Evolutionary conservation across 2,113 vertebrate genomes (phyloP).

Genomic region (Thamnaconus septentrionalis): DNA sequence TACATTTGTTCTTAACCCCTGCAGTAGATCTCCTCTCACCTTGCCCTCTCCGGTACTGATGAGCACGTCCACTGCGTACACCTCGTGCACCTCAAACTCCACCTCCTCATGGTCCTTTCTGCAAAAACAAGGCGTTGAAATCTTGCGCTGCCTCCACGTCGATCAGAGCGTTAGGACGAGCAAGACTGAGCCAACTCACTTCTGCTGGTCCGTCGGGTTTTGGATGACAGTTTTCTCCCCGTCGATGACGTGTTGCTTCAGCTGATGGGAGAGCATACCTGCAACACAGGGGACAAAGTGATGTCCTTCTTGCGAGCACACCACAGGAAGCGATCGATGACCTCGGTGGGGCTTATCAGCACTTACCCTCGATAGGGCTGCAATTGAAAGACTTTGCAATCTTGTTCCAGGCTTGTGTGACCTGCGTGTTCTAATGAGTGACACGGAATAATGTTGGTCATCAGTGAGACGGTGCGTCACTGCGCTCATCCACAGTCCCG

Average conservation of each 20-base stretch:
- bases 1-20: not conserved
- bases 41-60: conserved; percentile 97
- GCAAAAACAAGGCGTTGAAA: conserved; percentile 2
- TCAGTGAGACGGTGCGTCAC: too few relatives aligned
- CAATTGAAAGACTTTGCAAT: conserved; percentile 98
- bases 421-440: conserved; percentile 86
- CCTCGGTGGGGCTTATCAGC: not conserved
- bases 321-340: too few relatives aligned
- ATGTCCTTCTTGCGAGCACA: too few relatives aligned
- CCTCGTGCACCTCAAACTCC: conserved; percentile 97
- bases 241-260: conserved; percentile 96
- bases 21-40: conserved; percentile 68
- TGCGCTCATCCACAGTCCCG: not conserved
- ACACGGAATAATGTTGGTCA: too few relatives aligned
- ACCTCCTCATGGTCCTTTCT: conserved; percentile 99
- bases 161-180: not conserved
- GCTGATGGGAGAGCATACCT: conserved; percentile 97
- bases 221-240: conserved; percentile 98
- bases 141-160: not conserved
- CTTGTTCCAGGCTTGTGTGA: conserved; percentile 98
- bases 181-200: conserved; percentile 68
- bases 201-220: conserved; percentile 96
- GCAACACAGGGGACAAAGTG: not conserved
- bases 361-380: conserved; percentile 91
- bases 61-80: conserved; percentile 95